Evolutionary conservation across 2,888 invertebrate species (phyloP), one percentile per base, ranked within the genome.

Genomic region (Lasioglossum zephyrum): DNA sequence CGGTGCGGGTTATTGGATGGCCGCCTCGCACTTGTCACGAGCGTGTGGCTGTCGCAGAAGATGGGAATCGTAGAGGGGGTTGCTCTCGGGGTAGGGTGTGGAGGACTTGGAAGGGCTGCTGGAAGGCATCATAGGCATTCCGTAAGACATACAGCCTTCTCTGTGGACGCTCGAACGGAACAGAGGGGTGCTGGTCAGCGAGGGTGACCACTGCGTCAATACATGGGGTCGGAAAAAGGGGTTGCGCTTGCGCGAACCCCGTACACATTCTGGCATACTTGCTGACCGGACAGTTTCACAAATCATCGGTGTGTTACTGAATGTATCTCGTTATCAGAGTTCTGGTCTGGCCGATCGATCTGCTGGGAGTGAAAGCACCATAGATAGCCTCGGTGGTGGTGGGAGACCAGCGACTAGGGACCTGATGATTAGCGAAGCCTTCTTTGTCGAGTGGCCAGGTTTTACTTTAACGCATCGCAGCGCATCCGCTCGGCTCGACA

Each of bases 131-230:
- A 93, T 93, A 94, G 93, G 93, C 93, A 94, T 94, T 94, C 94
- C 93, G 92, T 91, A 93, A 94, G 94, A 94, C 92, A 92, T 92
- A 93, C 91, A 91, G 90, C 90, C 88, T 92, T 92, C 92, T 91
- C 92, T 88, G 85, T 90, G 90, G 91, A 88, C 90, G 89, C 87
- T 85, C 87, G 90, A 91, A 91, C 90, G 91, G 89, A 87, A 92
- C 89, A 88, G 91, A 90, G 92, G 92, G 92, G 91, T 90, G 91
- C 92, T 93, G 94, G 94, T 93, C 93, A 93, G 92, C 92, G 90
- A 91, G 90, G 91, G 91, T 94, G 94, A 94, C 94, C 94, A 93
- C 91, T 93, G 92, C 95, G 95, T 95, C 95, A 95, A 95, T 95
- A 95, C 93, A 93, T 89, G 90, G 92, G 92, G 92, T 89, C 90